Evolutionary conservation across 2,113 vertebrate species (phyloP).

Genomic region (Brienomyrus longianalis): DNA sequence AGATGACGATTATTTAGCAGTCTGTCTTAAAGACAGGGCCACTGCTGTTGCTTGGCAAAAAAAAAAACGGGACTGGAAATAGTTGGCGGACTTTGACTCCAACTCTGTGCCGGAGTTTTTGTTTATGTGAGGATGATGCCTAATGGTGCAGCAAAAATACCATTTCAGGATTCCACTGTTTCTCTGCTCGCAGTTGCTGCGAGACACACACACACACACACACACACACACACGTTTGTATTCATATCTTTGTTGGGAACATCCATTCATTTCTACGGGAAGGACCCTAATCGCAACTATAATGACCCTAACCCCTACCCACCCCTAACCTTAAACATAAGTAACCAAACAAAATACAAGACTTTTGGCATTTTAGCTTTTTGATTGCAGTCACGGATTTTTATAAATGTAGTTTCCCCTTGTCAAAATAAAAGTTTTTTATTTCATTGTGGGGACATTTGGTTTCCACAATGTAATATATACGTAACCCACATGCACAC

Average conservation of each 20-base stretch:
- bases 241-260: neutral
- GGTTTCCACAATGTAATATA: neutral
- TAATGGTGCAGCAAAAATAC: slow-evolving; percentile 31
- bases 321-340: neutral
- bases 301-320: neutral
- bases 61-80: slow-evolving; percentile 30
- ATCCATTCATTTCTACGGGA: neutral
- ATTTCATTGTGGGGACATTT: neutral
- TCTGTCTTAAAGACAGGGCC: slow-evolving; percentile 25
- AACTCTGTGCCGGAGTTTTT: slow-evolving; percentile 30
- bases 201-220: slow-evolving; percentile 25
- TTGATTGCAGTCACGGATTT: neutral
- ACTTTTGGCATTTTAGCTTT: neutral
- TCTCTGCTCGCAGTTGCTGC: neutral
- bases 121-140: slow-evolving; percentile 31
- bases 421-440: neutral
- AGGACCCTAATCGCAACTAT: neutral
- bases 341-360: neutral
- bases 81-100: slow-evolving; percentile 37
- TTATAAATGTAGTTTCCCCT: neutral
- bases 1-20: slow-evolving; percentile 33
- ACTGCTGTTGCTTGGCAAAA: slow-evolving; percentile 27
- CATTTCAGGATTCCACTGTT: slow-evolving; percentile 18
- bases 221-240: neutral
- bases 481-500: neutral